Conservation (phyloP, 2,113 vertebrate genomes). For the Pogonocichla stellata region DNA sequence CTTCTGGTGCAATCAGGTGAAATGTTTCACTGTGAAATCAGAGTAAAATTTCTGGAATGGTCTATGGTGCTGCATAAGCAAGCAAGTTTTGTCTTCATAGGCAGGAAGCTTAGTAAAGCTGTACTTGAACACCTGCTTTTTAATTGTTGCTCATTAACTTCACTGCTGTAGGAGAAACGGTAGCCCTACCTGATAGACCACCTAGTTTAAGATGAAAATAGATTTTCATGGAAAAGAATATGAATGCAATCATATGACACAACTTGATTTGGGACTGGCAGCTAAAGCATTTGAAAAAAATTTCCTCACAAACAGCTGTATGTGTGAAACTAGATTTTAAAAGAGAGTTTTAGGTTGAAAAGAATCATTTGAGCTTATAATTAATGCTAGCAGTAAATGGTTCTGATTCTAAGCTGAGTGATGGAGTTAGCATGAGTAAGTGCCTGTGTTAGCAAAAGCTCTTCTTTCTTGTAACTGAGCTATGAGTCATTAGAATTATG, state of each 20-base stretch:
- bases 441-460: not conserved
- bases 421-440: not conserved
- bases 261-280: not conserved
- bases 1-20: not conserved
- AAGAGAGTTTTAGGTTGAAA: not conserved
- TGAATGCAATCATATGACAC: not conserved
- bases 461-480: slow-evolving; percentile 4
- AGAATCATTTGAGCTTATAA: not conserved
- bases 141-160: not conserved
- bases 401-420: not conserved
- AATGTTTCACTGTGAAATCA: not conserved
- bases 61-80: not conserved
- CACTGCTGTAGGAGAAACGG: not conserved
- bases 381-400: not conserved
- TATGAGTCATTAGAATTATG: slow-evolving; percentile 43
- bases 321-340: not conserved
- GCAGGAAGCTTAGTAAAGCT: not conserved
- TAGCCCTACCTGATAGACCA: not conserved
- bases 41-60: not conserved
- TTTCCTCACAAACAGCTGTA: not conserved
- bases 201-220: not conserved
- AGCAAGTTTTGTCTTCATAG: not conserved
- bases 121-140: not conserved
- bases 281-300: not conserved
- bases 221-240: not conserved